Percentiles rank a stretch among this genome's conserved stretches.
Evolutionary conservation across 1,140 invertebrate genomes (phyloP).

Genomic region (Radopholus similis): DNA sequence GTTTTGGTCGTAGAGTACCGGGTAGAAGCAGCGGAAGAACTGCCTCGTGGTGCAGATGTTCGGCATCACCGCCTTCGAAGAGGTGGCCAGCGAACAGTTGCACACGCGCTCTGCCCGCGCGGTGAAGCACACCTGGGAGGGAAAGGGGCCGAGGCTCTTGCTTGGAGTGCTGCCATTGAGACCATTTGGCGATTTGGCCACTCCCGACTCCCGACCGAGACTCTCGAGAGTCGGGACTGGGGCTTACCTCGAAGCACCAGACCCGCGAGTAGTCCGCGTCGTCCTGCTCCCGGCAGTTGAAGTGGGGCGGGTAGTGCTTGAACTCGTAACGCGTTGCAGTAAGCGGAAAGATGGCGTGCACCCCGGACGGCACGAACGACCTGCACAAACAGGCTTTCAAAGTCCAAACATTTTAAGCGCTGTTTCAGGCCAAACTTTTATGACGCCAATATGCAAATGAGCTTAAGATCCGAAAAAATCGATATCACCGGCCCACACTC

Average conservation of each 20-base stretch:
- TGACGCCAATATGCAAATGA: neutral
- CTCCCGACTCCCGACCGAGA: too few relatives aligned
- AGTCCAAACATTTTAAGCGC: too few relatives aligned
- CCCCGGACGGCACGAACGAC: slow-evolving; percentile 25
- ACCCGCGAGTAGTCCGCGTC: slow-evolving; percentile 41
- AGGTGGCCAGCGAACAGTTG: slow-evolving; percentile 47
- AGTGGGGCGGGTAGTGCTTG: slow-evolving; percentile 50
- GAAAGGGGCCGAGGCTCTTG: neutral
- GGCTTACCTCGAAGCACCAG: slow-evolving; percentile 48
- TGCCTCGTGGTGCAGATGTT: slow-evolving; percentile 46
- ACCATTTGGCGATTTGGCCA: too few relatives aligned
- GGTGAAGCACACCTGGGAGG: slow-evolving; percentile 38
- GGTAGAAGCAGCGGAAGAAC: slow-evolving; percentile 42
- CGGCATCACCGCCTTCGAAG: slow-evolving; percentile 25
- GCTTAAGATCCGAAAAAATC: neutral
- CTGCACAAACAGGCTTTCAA: neutral
- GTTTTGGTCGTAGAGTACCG: slow-evolving; percentile 20
- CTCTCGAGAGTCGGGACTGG: too few relatives aligned
- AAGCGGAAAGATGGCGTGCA: slow-evolving; percentile 53
- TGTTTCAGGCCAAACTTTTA: too few relatives aligned
- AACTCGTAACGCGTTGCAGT: slow-evolving; percentile 51
- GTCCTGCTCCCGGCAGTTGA: slow-evolving; percentile 39
- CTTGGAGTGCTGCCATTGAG: neutral
- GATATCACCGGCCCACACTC: too few relatives aligned
- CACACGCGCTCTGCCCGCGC: slow-evolving; percentile 40